Conservation (phyloP, 2,888 invertebrate genomes). For the Chouioia cunea region DNA sequence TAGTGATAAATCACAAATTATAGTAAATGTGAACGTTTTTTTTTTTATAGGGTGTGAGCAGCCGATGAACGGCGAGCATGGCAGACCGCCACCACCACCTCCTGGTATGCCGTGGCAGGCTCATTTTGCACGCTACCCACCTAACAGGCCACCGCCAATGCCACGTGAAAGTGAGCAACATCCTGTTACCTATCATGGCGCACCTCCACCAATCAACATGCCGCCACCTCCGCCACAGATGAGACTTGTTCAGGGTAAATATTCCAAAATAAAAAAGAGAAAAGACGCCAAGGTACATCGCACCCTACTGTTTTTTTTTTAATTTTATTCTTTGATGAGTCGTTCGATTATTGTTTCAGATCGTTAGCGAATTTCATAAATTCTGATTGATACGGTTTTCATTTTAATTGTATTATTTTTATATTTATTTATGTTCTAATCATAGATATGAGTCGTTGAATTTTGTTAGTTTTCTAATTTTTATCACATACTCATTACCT, state of each 20-base stretch:
- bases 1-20: too few relatives aligned
- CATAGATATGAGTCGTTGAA: too few relatives aligned
- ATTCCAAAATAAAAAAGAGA: constrained; percentile 45
- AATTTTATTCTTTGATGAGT: constrained; percentile 13
- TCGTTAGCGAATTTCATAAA: background rate
- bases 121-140: constrained; percentile 59
- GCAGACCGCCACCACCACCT: constrained; percentile 46
- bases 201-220: constrained; percentile 49
- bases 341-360: constrained; percentile 16
- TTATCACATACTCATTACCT: too few relatives aligned
- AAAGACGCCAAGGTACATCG: constrained; percentile 41
- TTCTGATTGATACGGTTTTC: too few relatives aligned
- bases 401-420: too few relatives aligned
- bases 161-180: constrained; percentile 58
- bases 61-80: constrained; percentile 57
- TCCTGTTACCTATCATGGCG: constrained; percentile 44
- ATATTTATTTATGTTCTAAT: too few relatives aligned
- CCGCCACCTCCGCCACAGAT: constrained; percentile 61
- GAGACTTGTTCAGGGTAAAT: constrained; percentile 58
- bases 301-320: constrained; percentile 23
- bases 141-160: constrained; percentile 60
- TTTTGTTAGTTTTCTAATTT: too few relatives aligned
- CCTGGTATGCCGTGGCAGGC: constrained; percentile 59
- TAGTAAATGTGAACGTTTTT: too few relatives aligned
- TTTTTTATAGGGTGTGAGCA: constrained; percentile 56